Evolutionary conservation across 30 jellyfish, hydroid and myxozoan species (phyloP).

Genomic region (Turritopsis dohrnii): DNA sequence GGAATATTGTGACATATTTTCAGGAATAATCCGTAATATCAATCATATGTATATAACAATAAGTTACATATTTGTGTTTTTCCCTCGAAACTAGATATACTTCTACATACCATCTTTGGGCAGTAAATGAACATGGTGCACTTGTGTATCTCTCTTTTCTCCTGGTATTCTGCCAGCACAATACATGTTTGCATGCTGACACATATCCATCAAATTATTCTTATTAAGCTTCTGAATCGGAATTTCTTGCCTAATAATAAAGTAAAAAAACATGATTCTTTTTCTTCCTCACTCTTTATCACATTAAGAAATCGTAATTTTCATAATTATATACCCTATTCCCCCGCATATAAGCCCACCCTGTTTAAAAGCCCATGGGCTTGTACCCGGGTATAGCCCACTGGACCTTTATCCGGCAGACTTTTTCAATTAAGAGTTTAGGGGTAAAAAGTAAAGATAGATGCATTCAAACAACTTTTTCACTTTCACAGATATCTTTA

Average conservation of each 20-base stretch:
- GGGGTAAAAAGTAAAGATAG: no score
- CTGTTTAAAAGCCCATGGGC: no score
- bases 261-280: not conserved
- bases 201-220: constrained; percentile 44
- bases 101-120: constrained; percentile 21
- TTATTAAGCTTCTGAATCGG: constrained; percentile 38
- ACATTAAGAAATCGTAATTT: not conserved
- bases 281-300: not conserved
- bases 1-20: not conserved
- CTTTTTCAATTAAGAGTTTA: no score
- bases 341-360: no score
- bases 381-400: constrained; percentile 11
- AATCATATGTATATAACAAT: no score
- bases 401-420: no score
- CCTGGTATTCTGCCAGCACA: constrained; percentile 79
- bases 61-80: no score
- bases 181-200: constrained; percentile 31
- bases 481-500: no score
- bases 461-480: no score
- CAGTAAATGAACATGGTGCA: constrained; percentile 24
- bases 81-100: not conserved
- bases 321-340: not conserved
- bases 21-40: not conserved
- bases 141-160: constrained; percentile 31
- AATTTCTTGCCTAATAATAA: constrained; percentile 42